Evolutionary conservation across 2,888 invertebrate genomes (phyloP).

Genomic region (Euproctis similis): DNA sequence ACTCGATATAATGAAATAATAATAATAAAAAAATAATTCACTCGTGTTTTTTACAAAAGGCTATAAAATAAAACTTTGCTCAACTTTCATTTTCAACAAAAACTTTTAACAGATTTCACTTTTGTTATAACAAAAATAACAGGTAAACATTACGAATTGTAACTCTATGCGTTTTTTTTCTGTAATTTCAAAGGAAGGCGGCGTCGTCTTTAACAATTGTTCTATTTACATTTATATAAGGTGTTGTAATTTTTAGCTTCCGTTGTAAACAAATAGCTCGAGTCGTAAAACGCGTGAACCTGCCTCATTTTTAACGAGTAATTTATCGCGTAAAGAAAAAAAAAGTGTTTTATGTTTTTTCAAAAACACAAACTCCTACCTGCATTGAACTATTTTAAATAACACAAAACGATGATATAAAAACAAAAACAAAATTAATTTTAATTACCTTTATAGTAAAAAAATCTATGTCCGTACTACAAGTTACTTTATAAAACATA

Average conservation of each 20-base stretch:
- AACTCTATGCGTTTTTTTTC: too few species aligned
- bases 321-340: conserved; percentile 3
- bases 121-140: conserved; percentile 43
- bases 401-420: too few species aligned
- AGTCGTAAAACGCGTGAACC: conserved; percentile 1
- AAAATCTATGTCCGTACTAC: too few species aligned
- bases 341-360: too few species aligned
- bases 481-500: too few species aligned
- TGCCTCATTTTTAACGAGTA: conserved; percentile 1
- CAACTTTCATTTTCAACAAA: conserved; percentile 62
- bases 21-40: too few species aligned
- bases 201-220: conserved; percentile 21
- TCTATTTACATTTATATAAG: conserved; percentile 16
- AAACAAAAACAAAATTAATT: too few species aligned
- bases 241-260: conserved; percentile 13
- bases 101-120: conserved; percentile 44
- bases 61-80: conserved; percentile 20
- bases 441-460: too few species aligned
- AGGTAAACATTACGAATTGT: conserved; percentile 36
- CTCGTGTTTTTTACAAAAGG: conserved; percentile 24
- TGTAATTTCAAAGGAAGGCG: conserved; percentile 25
- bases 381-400: too few species aligned
- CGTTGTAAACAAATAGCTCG: conserved; percentile 13
- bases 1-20: conserved; percentile 17
- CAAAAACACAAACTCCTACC: too few species aligned